Evolutionary conservation across 2,797 vertebrate species (phyloP), one percentile per base, ranked within the genome.

Genomic region (Margarornis squamiger): DNA sequence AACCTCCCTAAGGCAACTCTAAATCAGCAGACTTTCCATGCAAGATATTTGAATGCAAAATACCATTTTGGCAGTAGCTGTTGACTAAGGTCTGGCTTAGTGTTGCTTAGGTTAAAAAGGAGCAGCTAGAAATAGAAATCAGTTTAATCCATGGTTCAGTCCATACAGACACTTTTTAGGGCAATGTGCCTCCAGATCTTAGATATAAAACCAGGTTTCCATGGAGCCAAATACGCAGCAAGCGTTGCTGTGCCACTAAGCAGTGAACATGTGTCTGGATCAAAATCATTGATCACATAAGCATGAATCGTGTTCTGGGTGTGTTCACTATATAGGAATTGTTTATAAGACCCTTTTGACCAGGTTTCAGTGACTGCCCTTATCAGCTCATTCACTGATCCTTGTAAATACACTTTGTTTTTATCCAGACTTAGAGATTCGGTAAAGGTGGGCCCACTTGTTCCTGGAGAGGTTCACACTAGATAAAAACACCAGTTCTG

Each of bases 291-390:
- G 19, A 15, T 84, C 17, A 27, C 10, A 2, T 9, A 48, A 70
- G 5, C 5, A 34, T 20, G 38, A 41, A 18, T 27, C 3, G 2
- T 10, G 6, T 32, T 61, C 24, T 13, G 11, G 8, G 10, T 3
- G 4, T 62, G 30, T 14, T 66, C 12, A 7, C 7, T 12, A 6
- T 2, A 4, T 6, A 65, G 26, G 12, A n/a, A 38, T 51, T 10
- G 0, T 22, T 78, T 34, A 23, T 17, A 12, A 9, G 11, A 79
- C 6, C 4, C 4, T 57, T 46, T 32, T 0, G 4, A 9, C 1
- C 32, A 75, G 15, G 5, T 68, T 81, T 38, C 26, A 46, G n/a
- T n/a, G 23, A 12, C 54, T 67, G 14, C 3, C 11, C 6, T 65
- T 49, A 14, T 19, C 21, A 54, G 16, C 2, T n/a, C 0, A 1